Conservation (phyloP, 2,797 vertebrate species). For the Pipistrellus pygmaeus region DNA sequence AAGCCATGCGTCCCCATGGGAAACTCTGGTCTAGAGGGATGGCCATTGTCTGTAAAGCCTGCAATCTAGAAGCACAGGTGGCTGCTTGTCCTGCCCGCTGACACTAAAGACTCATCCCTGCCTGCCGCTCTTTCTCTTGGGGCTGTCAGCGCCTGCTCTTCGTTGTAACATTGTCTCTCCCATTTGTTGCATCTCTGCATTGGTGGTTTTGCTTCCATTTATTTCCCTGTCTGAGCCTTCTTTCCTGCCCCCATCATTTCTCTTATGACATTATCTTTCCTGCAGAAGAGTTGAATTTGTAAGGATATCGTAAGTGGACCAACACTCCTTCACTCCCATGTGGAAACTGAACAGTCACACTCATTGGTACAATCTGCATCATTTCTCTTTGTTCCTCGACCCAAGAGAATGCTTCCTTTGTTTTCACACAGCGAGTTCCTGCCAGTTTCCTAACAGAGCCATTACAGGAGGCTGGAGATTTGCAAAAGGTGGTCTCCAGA, state of each 20-base stretch:
- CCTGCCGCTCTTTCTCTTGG: not conserved
- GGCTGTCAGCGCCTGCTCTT: not conserved
- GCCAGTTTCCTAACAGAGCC: not conserved
- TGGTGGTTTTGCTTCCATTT: not conserved
- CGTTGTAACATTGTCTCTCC: not conserved
- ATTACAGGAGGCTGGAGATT: conserved; percentile 12
- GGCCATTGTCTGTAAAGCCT: not conserved
- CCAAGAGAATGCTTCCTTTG: not conserved
- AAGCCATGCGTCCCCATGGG: not conserved
- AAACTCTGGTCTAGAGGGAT: not conserved
- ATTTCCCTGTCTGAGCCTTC: not conserved
- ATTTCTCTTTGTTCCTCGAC: not conserved
- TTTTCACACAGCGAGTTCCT: not conserved
- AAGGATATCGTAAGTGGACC: not conserved
- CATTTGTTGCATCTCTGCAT: not conserved
- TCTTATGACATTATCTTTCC: not conserved
- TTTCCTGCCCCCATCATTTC: not conserved
- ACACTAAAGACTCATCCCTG: not conserved
- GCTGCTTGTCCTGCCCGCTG: not conserved
- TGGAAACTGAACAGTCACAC: not conserved
- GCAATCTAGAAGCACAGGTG: not conserved
- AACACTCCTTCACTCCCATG: not conserved
- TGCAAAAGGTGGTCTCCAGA: not conserved
- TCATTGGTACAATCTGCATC: not conserved
- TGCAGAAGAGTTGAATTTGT: not conserved